Conservation (phyloP, 2,797 vertebrate genomes). For the Pseudocheirus occidentalis region DNA sequence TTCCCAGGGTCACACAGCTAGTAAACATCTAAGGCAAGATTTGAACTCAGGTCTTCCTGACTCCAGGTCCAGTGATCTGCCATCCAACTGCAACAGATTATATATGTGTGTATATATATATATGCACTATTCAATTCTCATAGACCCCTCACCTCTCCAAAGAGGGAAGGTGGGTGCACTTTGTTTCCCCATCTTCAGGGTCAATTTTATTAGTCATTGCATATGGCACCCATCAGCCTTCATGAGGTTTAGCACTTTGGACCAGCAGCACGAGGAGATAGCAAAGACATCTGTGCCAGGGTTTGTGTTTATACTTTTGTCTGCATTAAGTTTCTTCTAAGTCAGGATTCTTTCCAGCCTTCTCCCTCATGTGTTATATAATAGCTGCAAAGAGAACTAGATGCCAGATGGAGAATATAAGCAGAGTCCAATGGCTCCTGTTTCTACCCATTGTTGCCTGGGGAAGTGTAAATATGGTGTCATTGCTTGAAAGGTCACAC, state of each 20-base stretch:
- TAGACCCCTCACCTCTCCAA: neutral
- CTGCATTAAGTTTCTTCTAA: slow-evolving; percentile 83
- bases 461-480: neutral
- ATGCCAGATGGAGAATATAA: slow-evolving; percentile 68
- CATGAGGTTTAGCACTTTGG: neutral
- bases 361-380: slow-evolving; percentile 84
- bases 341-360: slow-evolving; percentile 89
- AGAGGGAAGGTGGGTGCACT: neutral
- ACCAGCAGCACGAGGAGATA: neutral
- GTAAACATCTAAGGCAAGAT: neutral
- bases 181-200: neutral
- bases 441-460: neutral
- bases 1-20: neutral
- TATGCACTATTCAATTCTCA: neutral
- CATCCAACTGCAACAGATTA: neutral
- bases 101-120: too few species aligned
- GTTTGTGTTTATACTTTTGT: slow-evolving; percentile 71
- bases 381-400: slow-evolving; percentile 80
- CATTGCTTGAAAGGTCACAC: slow-evolving; percentile 21
- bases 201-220: neutral
- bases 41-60: neutral
- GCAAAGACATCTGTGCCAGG: slow-evolving; percentile 65
- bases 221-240: neutral
- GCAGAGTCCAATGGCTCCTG: slow-evolving; percentile 40
- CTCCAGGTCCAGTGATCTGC: neutral